Evolutionary conservation across 2,888 invertebrate species (phyloP), one percentile per base, ranked within the genome.

Genomic region (Ligdia adustata): DNA sequence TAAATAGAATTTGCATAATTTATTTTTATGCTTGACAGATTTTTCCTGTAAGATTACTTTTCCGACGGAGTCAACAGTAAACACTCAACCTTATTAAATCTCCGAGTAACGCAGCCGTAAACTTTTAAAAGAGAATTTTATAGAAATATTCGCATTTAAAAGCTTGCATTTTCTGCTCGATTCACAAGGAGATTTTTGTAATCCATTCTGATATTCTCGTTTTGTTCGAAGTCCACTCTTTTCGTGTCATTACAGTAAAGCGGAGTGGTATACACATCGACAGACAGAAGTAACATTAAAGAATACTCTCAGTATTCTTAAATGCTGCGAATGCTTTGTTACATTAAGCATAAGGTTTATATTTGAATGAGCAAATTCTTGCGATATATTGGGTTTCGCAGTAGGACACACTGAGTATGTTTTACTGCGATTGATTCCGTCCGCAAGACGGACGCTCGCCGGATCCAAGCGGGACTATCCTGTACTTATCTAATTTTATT

Each of bases 401-500:
- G 72, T 64, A 57, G 55, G 53, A 60, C 64, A 69, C 72, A 74
- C 75, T 70, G 75, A 77, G 75, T 74, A 78, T 83, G 87, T 88
- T 88, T 88, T 87, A 86, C 82, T 85, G 79, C 86, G 87, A 88
- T 89, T 89, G 88, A 88, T 87, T 87, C 78, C 75, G 75, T 79
- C 82, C 79, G 64, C 81, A 83, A 82, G 82, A 79, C 80, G 79
- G 78, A 81, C 74, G 73, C 71, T 58, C 74, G 73, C 71, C 58
- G 74, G 73, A 68, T 72, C 71, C 66, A 59, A 75, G 71, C 78
- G 73, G 69, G 75, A 75, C 80, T 80, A 81, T 85, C 82, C 83
- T 74, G 81, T 82, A 88, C 86, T 88, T 89, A 88, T 89, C 88
- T 89, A 87, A 89, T 89, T 89, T 89, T 89, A 89, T 87, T 88